Evolutionary conservation across 2,797 vertebrate genomes (phyloP).

Genomic region (Acipenser ruthenus): DNA sequence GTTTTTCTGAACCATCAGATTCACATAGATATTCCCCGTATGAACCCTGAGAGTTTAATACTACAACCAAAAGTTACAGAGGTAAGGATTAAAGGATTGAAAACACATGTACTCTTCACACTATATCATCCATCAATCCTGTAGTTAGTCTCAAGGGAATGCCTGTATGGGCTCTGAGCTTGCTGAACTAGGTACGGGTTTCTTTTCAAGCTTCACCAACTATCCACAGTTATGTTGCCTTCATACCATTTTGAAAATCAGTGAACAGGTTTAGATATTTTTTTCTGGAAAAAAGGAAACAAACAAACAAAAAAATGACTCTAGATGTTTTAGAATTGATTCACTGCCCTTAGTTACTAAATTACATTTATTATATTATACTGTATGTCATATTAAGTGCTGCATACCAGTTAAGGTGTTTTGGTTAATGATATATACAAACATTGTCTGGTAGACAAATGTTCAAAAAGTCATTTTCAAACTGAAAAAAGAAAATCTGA

Average conservation of each 20-base stretch:
- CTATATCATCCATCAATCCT: conserved; percentile 27
- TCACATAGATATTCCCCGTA: conserved; percentile 94
- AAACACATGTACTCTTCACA: conserved; percentile 5
- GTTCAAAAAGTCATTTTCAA: no score
- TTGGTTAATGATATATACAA: no score
- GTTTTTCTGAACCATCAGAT: conserved; percentile 68
- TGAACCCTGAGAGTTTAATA: conserved; percentile 83
- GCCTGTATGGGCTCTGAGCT: conserved; percentile 30
- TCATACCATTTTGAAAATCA: neutral
- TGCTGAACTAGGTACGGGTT: conserved; percentile 44
- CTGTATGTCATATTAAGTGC: no score
- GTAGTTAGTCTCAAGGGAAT: conserved; percentile 28
- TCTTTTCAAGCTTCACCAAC: conserved; percentile 22
- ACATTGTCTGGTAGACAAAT: no score
- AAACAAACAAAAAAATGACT: no score
- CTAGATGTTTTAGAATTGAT: no score
- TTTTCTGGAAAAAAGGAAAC: no score
- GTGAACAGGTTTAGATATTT: no score
- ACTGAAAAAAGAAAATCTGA: no score
- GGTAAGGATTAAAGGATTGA: conserved; percentile 65
- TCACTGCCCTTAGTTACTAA: no score
- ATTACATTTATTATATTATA: no score
- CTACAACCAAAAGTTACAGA: conserved; percentile 88
- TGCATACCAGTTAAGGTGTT: no score
- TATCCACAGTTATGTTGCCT: neutral